These are phyloP conservation scores for Holocentrus rufus DNA, from an alignment of 2,797 vertebrate genomes.

Conservation along the genomic window DNA sequence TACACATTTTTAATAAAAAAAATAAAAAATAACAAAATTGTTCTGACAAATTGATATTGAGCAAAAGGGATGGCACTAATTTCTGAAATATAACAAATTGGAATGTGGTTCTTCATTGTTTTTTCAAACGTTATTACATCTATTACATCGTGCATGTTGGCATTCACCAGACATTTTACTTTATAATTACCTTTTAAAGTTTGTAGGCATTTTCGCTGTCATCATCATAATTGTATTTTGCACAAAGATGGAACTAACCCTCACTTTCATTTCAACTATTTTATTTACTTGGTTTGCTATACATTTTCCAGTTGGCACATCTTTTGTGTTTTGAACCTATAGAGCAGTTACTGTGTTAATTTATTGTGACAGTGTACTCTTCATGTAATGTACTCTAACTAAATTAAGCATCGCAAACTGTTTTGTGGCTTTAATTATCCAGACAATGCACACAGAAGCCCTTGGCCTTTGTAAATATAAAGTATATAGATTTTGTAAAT, in stretches of 20 bases:
- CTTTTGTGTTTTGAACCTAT: conserved; percentile 33
- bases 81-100: neutral
- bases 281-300: conserved; percentile 56
- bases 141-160: neutral
- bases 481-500: neutral
- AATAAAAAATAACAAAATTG: neutral
- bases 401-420: neutral
- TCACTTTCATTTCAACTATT: conserved; percentile 35
- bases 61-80: neutral
- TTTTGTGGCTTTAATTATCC: neutral
- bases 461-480: conserved; percentile 13
- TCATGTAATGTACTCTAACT: conserved; percentile 39
- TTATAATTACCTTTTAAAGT: too few relatives aligned
- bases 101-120: neutral
- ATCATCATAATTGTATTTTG: conserved; percentile 54
- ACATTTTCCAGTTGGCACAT: conserved; percentile 52
- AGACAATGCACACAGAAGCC: neutral
- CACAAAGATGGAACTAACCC: conserved; percentile 59
- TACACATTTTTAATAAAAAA: neutral
- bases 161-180: neutral
- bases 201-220: conserved; percentile 22
- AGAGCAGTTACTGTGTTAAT: conserved; percentile 6
- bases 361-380: conserved; percentile 47
- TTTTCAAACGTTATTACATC: conserved; percentile 11
- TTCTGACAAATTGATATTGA: too few relatives aligned